A percentile compares a stretch with the other conserved stretches of the same genome.
Evolutionary conservation across 2,113 vertebrate genomes (phyloP).

Genomic region (Scopus umbretta): DNA sequence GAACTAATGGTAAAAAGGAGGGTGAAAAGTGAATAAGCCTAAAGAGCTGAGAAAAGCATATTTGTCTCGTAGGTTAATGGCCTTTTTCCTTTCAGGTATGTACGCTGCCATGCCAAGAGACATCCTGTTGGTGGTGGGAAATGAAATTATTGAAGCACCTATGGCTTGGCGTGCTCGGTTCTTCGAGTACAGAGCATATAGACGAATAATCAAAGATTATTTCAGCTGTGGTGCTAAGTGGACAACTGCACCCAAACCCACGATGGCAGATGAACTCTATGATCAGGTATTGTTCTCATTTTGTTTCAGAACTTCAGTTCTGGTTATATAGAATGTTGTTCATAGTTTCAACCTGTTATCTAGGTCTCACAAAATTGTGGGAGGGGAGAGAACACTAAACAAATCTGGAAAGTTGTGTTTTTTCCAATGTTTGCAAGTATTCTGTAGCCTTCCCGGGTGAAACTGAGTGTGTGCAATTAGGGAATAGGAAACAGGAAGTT

Average conservation of each 20-base stretch:
- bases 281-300: slow-evolving; percentile 79
- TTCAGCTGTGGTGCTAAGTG: slow-evolving; percentile 94
- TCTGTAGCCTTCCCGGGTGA: background rate
- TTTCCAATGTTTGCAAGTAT: background rate
- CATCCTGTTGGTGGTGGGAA: slow-evolving; percentile 93
- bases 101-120: slow-evolving; percentile 98
- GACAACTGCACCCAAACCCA: slow-evolving; percentile 97
- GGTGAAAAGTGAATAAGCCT: background rate
- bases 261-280: slow-evolving; percentile 92
- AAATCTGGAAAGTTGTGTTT: accelerated
- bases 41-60: background rate
- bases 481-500: background rate
- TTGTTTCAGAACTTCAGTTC: background rate
- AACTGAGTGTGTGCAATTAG: background rate
- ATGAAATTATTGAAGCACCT: slow-evolving; percentile 97
- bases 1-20: background rate
- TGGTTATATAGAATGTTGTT: background rate
- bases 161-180: slow-evolving; percentile 99
- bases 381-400: background rate
- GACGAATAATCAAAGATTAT: slow-evolving; percentile 94
- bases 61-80: background rate
- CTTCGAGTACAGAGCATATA: slow-evolving; percentile 96
- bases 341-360: background rate
- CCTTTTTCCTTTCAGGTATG: slow-evolving; percentile 78
- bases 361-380: background rate